Evolutionary conservation across 2,113 vertebrate genomes (phyloP).

Genomic region (Bubo bubo): DNA sequence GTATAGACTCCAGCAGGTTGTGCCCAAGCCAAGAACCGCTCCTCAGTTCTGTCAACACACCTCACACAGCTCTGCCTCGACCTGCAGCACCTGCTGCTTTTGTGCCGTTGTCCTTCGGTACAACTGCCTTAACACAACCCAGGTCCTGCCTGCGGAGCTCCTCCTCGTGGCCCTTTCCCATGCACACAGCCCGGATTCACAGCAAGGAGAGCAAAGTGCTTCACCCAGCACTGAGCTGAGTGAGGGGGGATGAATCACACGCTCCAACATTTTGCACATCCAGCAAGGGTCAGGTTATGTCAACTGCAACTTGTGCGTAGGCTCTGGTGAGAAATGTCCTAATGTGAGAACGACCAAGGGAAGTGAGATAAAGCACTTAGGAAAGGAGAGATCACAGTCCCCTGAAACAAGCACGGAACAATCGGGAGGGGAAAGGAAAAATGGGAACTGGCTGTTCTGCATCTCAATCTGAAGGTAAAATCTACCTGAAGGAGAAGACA

Average conservation of each 20-base stretch:
- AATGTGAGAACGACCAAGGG: not conserved
- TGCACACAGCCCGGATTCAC: not conserved
- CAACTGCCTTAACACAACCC: not conserved
- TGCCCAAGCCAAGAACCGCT: not conserved
- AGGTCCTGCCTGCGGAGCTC: not conserved
- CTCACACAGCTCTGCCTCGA: not conserved
- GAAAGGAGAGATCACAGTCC: not conserved
- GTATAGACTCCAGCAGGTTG: not conserved
- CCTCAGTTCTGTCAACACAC: not conserved
- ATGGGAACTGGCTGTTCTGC: not conserved
- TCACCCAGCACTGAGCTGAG: not conserved
- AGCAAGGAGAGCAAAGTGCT: not conserved
- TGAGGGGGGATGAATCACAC: not conserved
- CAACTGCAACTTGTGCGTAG: not conserved
- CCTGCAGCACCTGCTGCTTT: not conserved
- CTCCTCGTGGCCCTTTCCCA: not conserved
- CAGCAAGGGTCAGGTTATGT: not conserved
- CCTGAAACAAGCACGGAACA: not conserved
- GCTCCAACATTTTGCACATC: not conserved
- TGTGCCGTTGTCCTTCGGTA: not conserved
- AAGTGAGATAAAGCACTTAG: not conserved
- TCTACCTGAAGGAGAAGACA: not conserved
- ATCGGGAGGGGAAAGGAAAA: not conserved
- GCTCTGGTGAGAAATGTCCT: not conserved
- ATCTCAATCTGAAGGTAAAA: not conserved